Conservation (phyloP, 2,888 invertebrate genomes). For the Leptodirus hochenwartii region DNA sequence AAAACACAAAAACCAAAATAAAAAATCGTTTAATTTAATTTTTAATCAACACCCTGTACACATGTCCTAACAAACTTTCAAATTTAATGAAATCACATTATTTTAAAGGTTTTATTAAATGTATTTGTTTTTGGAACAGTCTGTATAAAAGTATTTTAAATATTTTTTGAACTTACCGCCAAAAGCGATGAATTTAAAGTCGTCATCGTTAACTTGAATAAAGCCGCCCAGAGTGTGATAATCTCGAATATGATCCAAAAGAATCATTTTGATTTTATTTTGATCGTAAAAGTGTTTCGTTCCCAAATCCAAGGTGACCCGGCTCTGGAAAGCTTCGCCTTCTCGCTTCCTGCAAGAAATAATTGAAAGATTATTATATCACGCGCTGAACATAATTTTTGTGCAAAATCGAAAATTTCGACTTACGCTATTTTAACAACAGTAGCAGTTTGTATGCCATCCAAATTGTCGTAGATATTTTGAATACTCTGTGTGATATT, state of each 20-base stretch:
- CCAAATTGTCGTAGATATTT: slow-evolving; percentile 31
- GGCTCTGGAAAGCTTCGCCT: slow-evolving; percentile 39
- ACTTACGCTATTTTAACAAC: slow-evolving; percentile 57
- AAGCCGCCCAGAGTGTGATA: slow-evolving; percentile 33
- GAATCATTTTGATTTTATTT: slow-evolving; percentile 28
- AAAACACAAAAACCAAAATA: slow-evolving; percentile 9
- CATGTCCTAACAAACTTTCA: too few species aligned
- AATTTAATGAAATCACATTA: too few species aligned
- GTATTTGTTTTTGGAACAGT: too few species aligned
- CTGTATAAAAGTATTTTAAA: too few species aligned
- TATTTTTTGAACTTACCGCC: slow-evolving; percentile 36
- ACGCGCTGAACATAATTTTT: too few species aligned
- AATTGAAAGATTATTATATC: too few species aligned
- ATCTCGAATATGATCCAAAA: slow-evolving; percentile 37
- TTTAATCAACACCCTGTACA: too few species aligned
- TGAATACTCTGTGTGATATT: slow-evolving; percentile 40
- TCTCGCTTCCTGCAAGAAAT: slow-evolving; percentile 5
- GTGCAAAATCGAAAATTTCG: slow-evolving; percentile 3
- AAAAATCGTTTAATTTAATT: slow-evolving; percentile 6
- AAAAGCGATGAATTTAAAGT: slow-evolving; percentile 38
- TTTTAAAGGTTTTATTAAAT: too few species aligned
- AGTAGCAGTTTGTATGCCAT: slow-evolving; percentile 39
- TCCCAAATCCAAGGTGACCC: slow-evolving; percentile 49
- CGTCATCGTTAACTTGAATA: slow-evolving; percentile 36
- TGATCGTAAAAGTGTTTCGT: slow-evolving; percentile 38